Base-by-base conservation (phyloP, 2,113 vertebrate genomes). In the Brachypteracias leptosomus region DNA sequence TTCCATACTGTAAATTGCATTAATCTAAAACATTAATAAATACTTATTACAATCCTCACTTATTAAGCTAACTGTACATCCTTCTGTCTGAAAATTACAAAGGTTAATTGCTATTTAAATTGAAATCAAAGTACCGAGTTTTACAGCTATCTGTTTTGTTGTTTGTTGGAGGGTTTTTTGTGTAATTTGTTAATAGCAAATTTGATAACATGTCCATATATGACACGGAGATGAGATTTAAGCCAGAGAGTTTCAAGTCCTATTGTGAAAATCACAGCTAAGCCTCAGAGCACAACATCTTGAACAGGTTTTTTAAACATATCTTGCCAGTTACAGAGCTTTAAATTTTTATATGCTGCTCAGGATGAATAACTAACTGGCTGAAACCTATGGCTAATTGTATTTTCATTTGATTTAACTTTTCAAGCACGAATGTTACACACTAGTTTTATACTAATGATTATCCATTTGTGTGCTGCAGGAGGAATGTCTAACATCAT, bases 331-430 rank as follows among this genome's bases (percentile, higher is more conserved):
- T 82, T 94, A 76, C 58, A 93, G 85, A 87, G 29, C 42, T 95
- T 91, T 86, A 76, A 49, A 72, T 81, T 93, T 93, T 89, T 33
- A 46, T 76, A 51, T 63, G 54, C n/a, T 86, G 78, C 28, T 73
- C 62, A 65, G 47, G 75, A 90, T 54, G 70, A 90, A 75, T 91
- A 96, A 91, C 65, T 90, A 97, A 94, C 85, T 81, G 33, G 54
- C 35, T 94, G 82, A 94, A 97, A 92, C 89, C n/a, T 89, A 20
- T 51, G 85, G n/a, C 35, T 95, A 95, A 94, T 90, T 96, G 70
- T 95, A 87, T 96, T 97, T 97, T 96, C 49, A 87, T 92, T 94
- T 75, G 26, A 86, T 92, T 88, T 94, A 42, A 93, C 72, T 94
- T 96, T 92, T 77, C 21, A 93, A 92, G 59, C 12, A 1, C 75